Base-by-base conservation (phyloP, 1,140 invertebrate species). In the Nasonia longicornis region DNA sequence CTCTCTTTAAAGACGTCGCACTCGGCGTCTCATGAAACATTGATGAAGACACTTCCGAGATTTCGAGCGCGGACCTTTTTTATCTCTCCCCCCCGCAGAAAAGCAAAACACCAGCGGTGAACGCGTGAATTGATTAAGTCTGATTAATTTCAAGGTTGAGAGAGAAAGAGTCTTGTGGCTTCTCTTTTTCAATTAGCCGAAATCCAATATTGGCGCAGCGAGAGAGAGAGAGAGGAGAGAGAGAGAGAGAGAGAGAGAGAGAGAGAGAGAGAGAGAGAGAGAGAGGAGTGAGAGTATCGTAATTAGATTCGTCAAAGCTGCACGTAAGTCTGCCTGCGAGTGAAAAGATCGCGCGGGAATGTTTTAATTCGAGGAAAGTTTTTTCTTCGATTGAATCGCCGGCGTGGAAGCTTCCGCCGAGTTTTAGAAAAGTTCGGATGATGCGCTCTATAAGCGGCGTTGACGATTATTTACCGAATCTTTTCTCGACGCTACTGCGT, bases 1-100 rank as follows among this genome's bases (percentile, higher is more conserved):
- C 42, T 42, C 42, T 48, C 42, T 48, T 48, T 73, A 22, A 73
- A 73, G 66, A 69, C 38, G 3, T 10, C 38, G 58, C 78, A 79
- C 79, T 83, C 67, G 67, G 42, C 64, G 66, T 31, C 79, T 85
- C 84, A 82, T 86, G 83, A 82, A 85, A 86, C 75, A 86, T 85
- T 85, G 81, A 86, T 84, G 80, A 85, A 86, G 11, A 26, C 29
- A 72, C 35, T 72, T 38, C 12, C 42, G 72, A 63, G 35, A 63
- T 63, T 63, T 74, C 72, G 3, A 14, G 22, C 7, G 20, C 20
- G 11, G 2, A 8, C 35, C 1, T 74, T 35, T 63, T 74, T 35
- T 31, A 31, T 63, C 20, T 26, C 10, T 29, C 10, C 67, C 35
- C 35, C 29, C 14, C 11, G 69, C 64, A 70, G 12, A 71, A 48